A percentile compares a stretch with the other conserved stretches of the same genome.
Evolutionary conservation across 1,140 invertebrate genomes (phyloP).

Genomic region (Drosophila tsacasi): DNA sequence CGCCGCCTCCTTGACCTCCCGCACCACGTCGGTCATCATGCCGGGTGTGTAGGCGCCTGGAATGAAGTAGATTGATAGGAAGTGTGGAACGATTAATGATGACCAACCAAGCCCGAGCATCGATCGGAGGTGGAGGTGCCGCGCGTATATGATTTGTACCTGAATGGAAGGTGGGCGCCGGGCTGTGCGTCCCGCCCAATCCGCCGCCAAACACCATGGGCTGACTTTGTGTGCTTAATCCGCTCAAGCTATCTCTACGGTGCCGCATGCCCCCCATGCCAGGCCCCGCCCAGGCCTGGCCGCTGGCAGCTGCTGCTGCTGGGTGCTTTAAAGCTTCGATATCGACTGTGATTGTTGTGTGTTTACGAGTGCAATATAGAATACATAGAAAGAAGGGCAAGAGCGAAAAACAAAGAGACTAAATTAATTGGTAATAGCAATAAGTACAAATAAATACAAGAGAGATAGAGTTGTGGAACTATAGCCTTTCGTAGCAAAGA

Average conservation of each 20-base stretch:
- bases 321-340: slow-evolving; percentile 85
- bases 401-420: slow-evolving; percentile 52
- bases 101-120: no score
- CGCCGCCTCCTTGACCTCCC: slow-evolving; percentile 91
- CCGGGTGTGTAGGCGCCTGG: slow-evolving; percentile 89
- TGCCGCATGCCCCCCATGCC: slow-evolving; percentile 82
- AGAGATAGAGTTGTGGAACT: slow-evolving; percentile 13
- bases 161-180: slow-evolving; percentile 85
- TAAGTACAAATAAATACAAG: slow-evolving; percentile 26
- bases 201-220: slow-evolving; percentile 82
- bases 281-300: slow-evolving; percentile 61
- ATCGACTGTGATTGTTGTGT: slow-evolving; percentile 71
- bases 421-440: slow-evolving; percentile 41
- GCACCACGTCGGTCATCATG: slow-evolving; percentile 90
- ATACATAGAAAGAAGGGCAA: slow-evolving; percentile 62
- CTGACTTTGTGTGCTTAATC: slow-evolving; percentile 85
- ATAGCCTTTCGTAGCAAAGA: slow-evolving; percentile 16
- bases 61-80: neutral
- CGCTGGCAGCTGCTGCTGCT: slow-evolving; percentile 53
- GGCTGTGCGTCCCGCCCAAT: slow-evolving; percentile 83
- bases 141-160: slow-evolving; percentile 55
- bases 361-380: slow-evolving; percentile 37
- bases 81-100: neutral
- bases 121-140: neutral
- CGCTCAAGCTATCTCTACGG: slow-evolving; percentile 86